These are phyloP conservation scores for Triplophysa yarkandensis DNA, from an alignment of 2,797 vertebrate genomes.

Conservation along the genomic window DNA sequence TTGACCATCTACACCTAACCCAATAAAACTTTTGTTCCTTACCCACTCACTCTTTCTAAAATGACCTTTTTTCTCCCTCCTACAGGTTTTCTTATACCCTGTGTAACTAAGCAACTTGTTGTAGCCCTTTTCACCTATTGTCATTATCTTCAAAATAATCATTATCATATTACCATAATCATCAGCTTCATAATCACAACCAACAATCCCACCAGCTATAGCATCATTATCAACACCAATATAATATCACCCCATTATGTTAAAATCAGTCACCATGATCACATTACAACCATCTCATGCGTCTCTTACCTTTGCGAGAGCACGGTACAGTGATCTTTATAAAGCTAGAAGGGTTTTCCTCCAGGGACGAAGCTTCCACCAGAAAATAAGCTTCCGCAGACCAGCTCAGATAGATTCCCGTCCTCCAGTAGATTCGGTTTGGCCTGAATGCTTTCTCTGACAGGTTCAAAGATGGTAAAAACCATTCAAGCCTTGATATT, in stretches of 20 bases:
- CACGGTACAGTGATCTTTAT: conserved; percentile 92
- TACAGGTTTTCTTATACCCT: too few species aligned
- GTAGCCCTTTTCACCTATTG: too few species aligned
- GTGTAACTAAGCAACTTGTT: too few species aligned
- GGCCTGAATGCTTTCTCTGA: conserved; percentile 83
- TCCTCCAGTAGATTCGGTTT: conserved; percentile 92
- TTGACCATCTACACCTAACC: too few species aligned
- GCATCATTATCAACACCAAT: not conserved
- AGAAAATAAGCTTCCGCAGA: conserved; percentile 92
- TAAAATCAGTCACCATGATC: not conserved
- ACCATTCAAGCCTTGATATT: too few species aligned
- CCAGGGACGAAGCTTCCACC: conserved; percentile 83
- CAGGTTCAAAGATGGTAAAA: not conserved
- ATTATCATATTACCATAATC: not conserved
- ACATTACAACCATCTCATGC: not conserved
- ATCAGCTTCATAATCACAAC: not conserved
- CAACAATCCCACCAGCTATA: not conserved
- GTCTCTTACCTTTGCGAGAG: conserved; percentile 85
- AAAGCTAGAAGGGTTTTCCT: conserved; percentile 82
- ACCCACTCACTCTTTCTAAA: too few species aligned
- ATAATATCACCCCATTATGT: not conserved
- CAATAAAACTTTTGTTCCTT: too few species aligned
- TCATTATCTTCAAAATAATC: too few species aligned
- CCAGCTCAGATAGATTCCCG: conserved; percentile 93
- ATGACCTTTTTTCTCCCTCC: too few species aligned